Evolutionary conservation across 2,888 invertebrate genomes (phyloP).

Genomic region (Taphrorychus bicolor): DNA sequence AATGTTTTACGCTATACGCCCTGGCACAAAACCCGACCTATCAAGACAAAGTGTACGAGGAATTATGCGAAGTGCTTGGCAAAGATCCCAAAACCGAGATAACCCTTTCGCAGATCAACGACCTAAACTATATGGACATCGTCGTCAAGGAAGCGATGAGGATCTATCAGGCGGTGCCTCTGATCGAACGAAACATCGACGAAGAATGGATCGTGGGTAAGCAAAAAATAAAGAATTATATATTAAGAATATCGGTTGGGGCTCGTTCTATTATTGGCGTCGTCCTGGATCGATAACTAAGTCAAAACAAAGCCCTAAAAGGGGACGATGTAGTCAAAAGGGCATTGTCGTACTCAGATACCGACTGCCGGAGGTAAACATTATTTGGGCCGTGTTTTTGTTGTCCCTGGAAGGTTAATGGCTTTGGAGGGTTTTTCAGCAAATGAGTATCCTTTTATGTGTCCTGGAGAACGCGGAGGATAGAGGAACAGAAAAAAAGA

Average conservation of each 20-base stretch:
- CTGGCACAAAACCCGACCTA: conserved; percentile 62
- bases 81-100: conserved; percentile 46
- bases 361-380: conserved; percentile 14
- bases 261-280: conserved; percentile 10
- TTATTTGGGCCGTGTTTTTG: conserved; percentile 10
- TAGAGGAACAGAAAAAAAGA: too few species aligned
- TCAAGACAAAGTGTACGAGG: conserved; percentile 56
- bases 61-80: conserved; percentile 49
- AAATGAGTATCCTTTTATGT: background rate
- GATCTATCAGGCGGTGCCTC: conserved; percentile 64
- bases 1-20: conserved; percentile 63
- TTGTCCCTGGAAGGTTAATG: background rate
- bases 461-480: background rate
- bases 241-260: conserved; percentile 5
- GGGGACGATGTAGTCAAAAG: conserved; percentile 14
- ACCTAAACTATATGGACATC: conserved; percentile 63
- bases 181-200: conserved; percentile 59
- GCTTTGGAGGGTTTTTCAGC: background rate
- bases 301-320: conserved; percentile 15
- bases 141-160: conserved; percentile 67
- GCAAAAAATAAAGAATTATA: background rate
- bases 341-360: conserved; percentile 11
- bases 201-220: conserved; percentile 56
- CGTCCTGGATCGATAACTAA: background rate
- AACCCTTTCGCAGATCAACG: conserved; percentile 50